Base-by-base conservation (phyloP, 1,140 invertebrate species). In the Drosophila littoralis region DNA sequence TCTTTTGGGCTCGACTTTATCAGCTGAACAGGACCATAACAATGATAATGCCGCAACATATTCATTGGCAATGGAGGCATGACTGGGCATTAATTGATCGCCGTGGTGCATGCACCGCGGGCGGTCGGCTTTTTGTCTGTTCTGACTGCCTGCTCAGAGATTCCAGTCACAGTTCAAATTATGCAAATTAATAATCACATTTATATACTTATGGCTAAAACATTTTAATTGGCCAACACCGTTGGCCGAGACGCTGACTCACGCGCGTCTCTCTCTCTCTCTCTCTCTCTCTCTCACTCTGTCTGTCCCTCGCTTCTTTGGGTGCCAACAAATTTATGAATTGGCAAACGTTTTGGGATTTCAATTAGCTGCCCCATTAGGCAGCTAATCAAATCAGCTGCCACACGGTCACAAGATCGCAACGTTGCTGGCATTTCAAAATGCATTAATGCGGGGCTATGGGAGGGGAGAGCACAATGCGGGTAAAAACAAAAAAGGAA, bases 101-200 rank as follows among this genome's bases (percentile, higher is more conserved):
- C 8, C 55, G 57, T 51, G 50, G 12, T 15, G 50, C 43, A 43
- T 9, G 61, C 77, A 22, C 82, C 6, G 73, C 84, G 83, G 80
- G 79, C 64, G 83, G 79, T 83, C 73, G 8, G 28, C n/a, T 48
- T 58, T 42, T 15, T 8, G n/a, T 48, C 6, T 9, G n/a, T 28
- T 58, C 2, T 58, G 7, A 22, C 28, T 48, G 40, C 7, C 33
- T 46, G 58, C 22, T 54, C 50, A 28, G 15, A 46, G 42, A 33
- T 35, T 46, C 55, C 64, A 65, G 32, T 45, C 52, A 46, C 65
- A 59, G 61, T 55, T 67, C 65, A 71, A 86, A 83, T 86, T 86
- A 86, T 86, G 82, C 79, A 88, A 79, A 86, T 86, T 77, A 83
- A 83, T 83, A 88, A 83, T 64, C 75, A 80, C 63, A 86, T 79